Evolutionary conservation across 2,113 vertebrate species (phyloP), one percentile per base, ranked within the genome.

Genomic region (Callopanchax toddi): DNA sequence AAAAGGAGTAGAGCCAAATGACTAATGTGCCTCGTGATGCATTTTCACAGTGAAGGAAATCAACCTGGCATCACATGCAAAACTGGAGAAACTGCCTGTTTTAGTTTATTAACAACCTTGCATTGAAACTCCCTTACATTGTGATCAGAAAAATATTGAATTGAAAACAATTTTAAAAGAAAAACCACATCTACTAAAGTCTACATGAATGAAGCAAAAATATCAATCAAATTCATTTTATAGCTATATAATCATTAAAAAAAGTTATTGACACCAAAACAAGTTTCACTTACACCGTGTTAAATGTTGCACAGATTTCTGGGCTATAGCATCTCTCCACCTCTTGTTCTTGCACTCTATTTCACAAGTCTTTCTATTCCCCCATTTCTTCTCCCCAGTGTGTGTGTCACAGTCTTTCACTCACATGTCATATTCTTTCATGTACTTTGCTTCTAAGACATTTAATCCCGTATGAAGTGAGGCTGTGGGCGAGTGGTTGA

Each of bases 381-480:
- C 4, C 3, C 39, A 26, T 45, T 56, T 66, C n/a, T 25, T 57
- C 45, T 69, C 46, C 62, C 44, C 29, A 18, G 60, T 51, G 69
- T 65, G 57, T 6, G 15, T 68, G 60, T 76, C 37, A 18, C 61
- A 56, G 67, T 51, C 42, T 70, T 66, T 82, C 55, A 71, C 55
- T 79, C 37, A 50, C 45, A 60, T 64, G 66, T 74, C 69, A 55
- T 32, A 26, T 37, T 67, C 52, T 72, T 81, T 77, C 52, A 81
- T 64, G 78, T 71, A 36, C 11, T 78, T 72, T 42, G 60, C 64
- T 74, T 67, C 23, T 46, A 55, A 78, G 39, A 66, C 69, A 46
- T 76, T 71, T 78, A 23, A 71, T 50, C 69, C 54, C 34, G 48
- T 71, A 60, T 54, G 65, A 70, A 60, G 55, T 40, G 34, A 60